phyloP scores from a whole-genome alignment of 30 jellyfish, hydroid and myxozoan genomes.

The Cassiopea andromeda region DNA sequence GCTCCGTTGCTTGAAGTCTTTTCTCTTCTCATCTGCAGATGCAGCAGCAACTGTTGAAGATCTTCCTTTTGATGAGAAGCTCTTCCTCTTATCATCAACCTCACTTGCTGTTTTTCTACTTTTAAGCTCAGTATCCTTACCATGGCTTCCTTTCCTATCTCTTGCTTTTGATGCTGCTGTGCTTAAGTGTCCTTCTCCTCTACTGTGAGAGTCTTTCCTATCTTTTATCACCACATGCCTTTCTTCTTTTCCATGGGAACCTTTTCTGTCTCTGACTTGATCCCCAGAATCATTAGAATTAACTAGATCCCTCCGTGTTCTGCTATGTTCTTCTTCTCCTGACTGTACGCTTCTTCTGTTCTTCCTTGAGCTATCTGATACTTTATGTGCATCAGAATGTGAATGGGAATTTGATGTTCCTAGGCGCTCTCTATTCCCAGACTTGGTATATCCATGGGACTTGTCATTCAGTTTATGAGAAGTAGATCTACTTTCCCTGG shows the following conservation, averaged over 20 bases:
- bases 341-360: slow-evolving; percentile 18
- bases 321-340: neutral
- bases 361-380: neutral
- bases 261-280: slow-evolving; percentile 30
- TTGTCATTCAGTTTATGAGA: slow-evolving; percentile 53
- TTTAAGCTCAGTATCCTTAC: slow-evolving; percentile 15
- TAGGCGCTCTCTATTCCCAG: neutral
- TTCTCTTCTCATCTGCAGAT: slow-evolving; percentile 53
- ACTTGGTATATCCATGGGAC: slow-evolving; percentile 23
- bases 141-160: slow-evolving; percentile 41
- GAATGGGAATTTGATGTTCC: neutral
- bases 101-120: slow-evolving; percentile 34
- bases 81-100: slow-evolving; percentile 61
- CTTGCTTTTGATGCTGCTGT: neutral
- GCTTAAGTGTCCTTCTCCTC: slow-evolving; percentile 2
- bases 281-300: slow-evolving; percentile 2
- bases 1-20: slow-evolving; percentile 57
- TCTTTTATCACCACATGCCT: neutral
- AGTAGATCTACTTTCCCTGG: slow-evolving; percentile 59
- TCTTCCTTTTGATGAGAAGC: slow-evolving; percentile 69
- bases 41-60: slow-evolving; percentile 73
- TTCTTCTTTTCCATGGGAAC: slow-evolving; percentile 38
- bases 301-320: neutral
- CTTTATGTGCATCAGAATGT: slow-evolving; percentile 11
- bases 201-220: slow-evolving; percentile 8